phyloP scores from a whole-genome alignment of 2,113 vertebrate genomes.

The Hyaena hyaena region DNA sequence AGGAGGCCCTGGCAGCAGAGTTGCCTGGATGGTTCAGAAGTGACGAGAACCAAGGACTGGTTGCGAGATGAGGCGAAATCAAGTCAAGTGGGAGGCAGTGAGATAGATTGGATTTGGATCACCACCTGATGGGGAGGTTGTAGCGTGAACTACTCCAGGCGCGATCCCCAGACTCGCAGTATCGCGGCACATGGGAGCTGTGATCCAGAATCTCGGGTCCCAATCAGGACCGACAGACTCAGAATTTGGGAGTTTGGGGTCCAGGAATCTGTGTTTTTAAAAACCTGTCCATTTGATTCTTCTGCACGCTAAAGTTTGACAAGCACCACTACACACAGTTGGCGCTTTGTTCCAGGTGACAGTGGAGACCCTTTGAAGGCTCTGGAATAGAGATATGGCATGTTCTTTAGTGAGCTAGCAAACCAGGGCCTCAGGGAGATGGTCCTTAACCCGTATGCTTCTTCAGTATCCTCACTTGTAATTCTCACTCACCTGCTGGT shows the following conservation, averaged over 20 bases:
- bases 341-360: not conserved
- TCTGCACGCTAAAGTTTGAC: not conserved
- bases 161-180: not conserved
- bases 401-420: not conserved
- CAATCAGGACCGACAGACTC: not conserved
- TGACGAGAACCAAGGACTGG: not conserved
- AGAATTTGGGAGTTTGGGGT: not conserved
- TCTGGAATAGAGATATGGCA: not conserved
- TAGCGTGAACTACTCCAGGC: not conserved
- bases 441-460: not conserved
- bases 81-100: not conserved
- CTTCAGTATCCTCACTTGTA: not conserved
- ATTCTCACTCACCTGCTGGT: not conserved
- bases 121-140: not conserved
- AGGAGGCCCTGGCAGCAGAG: not conserved
- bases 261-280: not conserved
- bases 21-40: not conserved
- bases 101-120: not conserved
- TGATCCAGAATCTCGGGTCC: not conserved
- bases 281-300: not conserved
- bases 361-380: not conserved
- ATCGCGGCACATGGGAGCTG: not conserved
- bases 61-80: not conserved
- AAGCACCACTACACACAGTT: not conserved
- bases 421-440: not conserved